Evolutionary conservation across 2,797 vertebrate genomes (phyloP).

Genomic region (Allobates femoralis): DNA sequence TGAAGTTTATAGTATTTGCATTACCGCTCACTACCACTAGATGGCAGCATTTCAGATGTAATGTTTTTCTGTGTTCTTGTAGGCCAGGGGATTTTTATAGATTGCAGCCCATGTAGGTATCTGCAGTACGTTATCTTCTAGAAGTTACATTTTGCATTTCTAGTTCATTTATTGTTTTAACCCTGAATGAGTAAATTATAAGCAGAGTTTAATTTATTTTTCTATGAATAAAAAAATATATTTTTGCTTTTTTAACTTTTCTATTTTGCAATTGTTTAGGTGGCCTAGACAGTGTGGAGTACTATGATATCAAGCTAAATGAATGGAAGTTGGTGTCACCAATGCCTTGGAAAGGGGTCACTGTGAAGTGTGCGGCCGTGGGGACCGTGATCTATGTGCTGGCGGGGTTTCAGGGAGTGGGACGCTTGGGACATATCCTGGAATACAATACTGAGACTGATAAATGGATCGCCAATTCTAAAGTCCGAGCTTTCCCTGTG

Average conservation of each 20-base stretch:
- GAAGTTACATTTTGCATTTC: neutral
- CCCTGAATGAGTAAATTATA: too few relatives aligned
- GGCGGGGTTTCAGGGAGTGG: constrained; percentile 95
- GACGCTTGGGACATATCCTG: constrained; percentile 90
- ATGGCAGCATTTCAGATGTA: neutral
- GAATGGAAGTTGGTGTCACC: constrained; percentile 90
- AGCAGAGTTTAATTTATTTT: too few relatives aligned
- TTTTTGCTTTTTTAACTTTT: neutral
- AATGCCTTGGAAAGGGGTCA: constrained; percentile 96
- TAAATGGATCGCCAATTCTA: constrained; percentile 93
- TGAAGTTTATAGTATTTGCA: neutral
- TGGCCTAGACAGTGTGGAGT: constrained; percentile 94
- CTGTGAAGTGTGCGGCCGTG: constrained; percentile 94
- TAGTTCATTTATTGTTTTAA: too few relatives aligned
- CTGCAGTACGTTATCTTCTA: neutral
- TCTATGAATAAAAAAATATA: too few relatives aligned
- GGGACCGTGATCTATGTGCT: constrained; percentile 90
- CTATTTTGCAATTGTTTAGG: constrained; percentile 76
- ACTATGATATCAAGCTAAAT: constrained; percentile 91
- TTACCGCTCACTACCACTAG: neutral
- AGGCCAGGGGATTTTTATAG: too few relatives aligned
- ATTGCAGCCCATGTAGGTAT: too few relatives aligned
- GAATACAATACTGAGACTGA: constrained; percentile 94
- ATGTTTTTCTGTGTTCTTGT: too few relatives aligned
- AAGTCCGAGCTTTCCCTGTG: constrained; percentile 94